Percentiles rank a stretch among this genome's conserved stretches.
Evolutionary conservation across 2,797 vertebrate species (phyloP).

Genomic region (Scyliorhinus canicula): DNA sequence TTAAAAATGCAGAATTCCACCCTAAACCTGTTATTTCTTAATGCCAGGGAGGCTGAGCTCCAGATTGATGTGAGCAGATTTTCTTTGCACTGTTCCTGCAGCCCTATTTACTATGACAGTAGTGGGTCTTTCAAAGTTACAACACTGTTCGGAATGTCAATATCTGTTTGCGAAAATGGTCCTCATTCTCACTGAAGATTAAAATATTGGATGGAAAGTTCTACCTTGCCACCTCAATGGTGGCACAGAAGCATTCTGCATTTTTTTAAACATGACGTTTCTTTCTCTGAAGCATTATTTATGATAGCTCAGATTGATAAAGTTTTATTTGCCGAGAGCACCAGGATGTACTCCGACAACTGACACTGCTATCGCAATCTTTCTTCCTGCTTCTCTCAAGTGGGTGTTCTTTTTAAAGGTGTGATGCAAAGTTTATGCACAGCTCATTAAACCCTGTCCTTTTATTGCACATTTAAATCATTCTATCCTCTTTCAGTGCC

Average conservation of each 20-base stretch:
- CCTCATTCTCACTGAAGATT: conserved; percentile 88
- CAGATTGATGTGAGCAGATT: conserved; percentile 96
- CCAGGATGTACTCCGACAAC: neutral
- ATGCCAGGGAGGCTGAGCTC: conserved; percentile 89
- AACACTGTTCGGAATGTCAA: conserved; percentile 90
- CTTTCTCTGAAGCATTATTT: neutral
- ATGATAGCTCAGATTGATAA: neutral
- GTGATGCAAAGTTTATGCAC: neutral
- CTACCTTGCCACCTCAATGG: neutral
- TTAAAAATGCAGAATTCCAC: too few species aligned
- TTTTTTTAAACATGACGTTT: neutral
- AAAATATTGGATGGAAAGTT: neutral
- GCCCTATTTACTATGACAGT: conserved; percentile 89
- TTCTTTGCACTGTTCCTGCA: conserved; percentile 75
- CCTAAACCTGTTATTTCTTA: conserved; percentile 85
- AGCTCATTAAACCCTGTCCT: conserved; percentile 36
- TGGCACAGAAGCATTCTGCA: neutral
- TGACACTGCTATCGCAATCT: neutral
- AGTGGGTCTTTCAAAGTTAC: conserved; percentile 83
- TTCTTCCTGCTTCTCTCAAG: too few species aligned
- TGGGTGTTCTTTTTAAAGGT: neutral
- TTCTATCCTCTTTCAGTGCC: neutral
- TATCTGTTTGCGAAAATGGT: conserved; percentile 96
- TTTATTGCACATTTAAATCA: neutral
- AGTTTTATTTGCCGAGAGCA: neutral